Evolutionary conservation across 2,113 vertebrate species (phyloP), one percentile per base, ranked within the genome.

Genomic region (Cygnus buccinator): DNA sequence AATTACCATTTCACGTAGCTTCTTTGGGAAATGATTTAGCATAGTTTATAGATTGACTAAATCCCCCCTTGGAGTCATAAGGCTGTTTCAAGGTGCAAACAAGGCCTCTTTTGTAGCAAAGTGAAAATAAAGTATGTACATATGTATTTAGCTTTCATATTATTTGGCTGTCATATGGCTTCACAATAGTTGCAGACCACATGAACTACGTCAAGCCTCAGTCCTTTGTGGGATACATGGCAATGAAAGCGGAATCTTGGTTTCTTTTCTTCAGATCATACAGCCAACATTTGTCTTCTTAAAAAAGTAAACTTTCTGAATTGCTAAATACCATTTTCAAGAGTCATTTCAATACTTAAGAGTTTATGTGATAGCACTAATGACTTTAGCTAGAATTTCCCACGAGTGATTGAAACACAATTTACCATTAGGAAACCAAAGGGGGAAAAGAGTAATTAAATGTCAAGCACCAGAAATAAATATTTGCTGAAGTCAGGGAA

Each of bases 401-500:
- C 87, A 66, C 1, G 5, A 58, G 22, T 28, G 29, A 84, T 61
- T 87, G 73, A 93, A 91, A 68, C 7, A 31, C 39, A 68, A 31
- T 68, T 94, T 81, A 66, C 22, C 39, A 58, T 84, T 57, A 84
- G 26, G 77, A 93, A 94, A 78, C 17, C 14, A 75, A 92, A 92
- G 22, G 13, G 16, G 44, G 46, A 65, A 90, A 89, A 72, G 8
- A 57, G 33, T 55, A 75, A 93, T 87, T 95, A 92, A 89, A 89
- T 82, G 41, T 52, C 66, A 85, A 95, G 39, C 48, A 82, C 12
- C 26, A 89, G 46, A 89, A 95, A 81, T 52, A 94, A 94, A 91
- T 84, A 95, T 94, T 96, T 91, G 74, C 19, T 78, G 75, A 84
- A 91, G 74, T 33, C 29, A 68, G 93, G 43, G 62, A 84, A 92